Evolutionary conservation across 1,140 invertebrate species (phyloP), one percentile per base, ranked within the genome.

Genomic region (Cyclargus thomasi): DNA sequence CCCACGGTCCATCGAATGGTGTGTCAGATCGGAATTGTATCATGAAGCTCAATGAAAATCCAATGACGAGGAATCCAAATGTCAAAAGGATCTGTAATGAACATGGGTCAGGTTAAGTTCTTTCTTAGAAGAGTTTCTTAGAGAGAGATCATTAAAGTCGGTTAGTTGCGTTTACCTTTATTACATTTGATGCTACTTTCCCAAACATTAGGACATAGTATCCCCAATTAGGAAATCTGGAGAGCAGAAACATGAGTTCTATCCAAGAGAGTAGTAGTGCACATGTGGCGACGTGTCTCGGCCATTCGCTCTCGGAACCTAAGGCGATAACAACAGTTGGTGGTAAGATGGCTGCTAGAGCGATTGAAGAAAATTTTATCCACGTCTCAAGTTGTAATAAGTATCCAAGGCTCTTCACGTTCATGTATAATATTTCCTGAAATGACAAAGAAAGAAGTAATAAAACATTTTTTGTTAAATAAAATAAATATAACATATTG

Each of bases 181-280:
- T 67, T 18, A 91, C 85, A 79, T 91, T 90, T 0, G 77, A 75
- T 5, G 91, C 88, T 1, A 92, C 91, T 67, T 90, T 91, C 23
- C 85, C 85, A 78, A 92, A 92, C 92, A 92, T 92, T 0, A 91
- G 82, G 1, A 91, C 88, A 69, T 91, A 92, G 63, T 90, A 92
- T 4, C 91, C 92, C 77, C 85, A 92, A 71, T 88, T 87, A 18
- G 91, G 92, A 68, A 92, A 91, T 68, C 91, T 79, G 0, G 92
- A 92, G 16, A 92, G 70, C 6, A 92, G 72, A 53, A 92, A 88
- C 86, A 92, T 92, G 22, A 92, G 79, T 74, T 92, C 91, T 47
- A 91, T 75, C 92, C 92, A 93, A 1, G 91, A 82, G 8, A 92
- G 69, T 11, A 93, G 83, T 39, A 92, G 69, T 7, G 91, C 87